Conservation (phyloP, 1,140 invertebrate species). For the Bicyclus anynana region DNA sequence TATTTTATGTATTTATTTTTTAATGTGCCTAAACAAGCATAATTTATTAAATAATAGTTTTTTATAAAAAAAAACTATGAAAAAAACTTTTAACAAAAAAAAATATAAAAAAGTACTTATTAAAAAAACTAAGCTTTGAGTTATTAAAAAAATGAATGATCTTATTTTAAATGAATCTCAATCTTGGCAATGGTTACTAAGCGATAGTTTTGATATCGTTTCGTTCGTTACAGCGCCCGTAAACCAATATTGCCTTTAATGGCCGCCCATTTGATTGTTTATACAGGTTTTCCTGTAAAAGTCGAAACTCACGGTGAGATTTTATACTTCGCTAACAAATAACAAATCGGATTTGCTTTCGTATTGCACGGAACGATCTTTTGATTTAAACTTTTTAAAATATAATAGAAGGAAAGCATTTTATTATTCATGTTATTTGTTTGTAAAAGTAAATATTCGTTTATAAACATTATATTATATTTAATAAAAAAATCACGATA, state of each 20-base stretch:
- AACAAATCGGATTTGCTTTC: slow-evolving; percentile 17
- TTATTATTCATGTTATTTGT: not conserved
- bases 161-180: not conserved
- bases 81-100: too few relatives aligned
- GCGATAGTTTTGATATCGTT: slow-evolving; percentile 36
- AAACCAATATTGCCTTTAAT: slow-evolving; percentile 41
- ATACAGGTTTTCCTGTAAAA: slow-evolving; percentile 32
- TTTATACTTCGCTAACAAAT: slow-evolving; percentile 27
- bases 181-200: slow-evolving; percentile 3
- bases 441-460: too few relatives aligned
- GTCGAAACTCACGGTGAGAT: slow-evolving; percentile 21
- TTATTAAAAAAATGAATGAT: not conserved
- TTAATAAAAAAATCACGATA: too few relatives aligned
- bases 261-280: slow-evolving; percentile 34
- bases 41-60: too few relatives aligned
- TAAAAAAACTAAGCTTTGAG: too few relatives aligned
- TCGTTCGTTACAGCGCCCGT: slow-evolving; percentile 34
- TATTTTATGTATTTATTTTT: too few relatives aligned
- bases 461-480: too few relatives aligned
- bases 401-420: not conserved
- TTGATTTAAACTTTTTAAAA: slow-evolving; percentile 1
- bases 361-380: not conserved
- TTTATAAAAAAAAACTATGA: too few relatives aligned
- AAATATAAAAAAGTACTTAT: too few relatives aligned
- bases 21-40: too few relatives aligned